Evolutionary conservation across 2,888 invertebrate genomes (phyloP), one percentile per base, ranked within the genome.

Genomic region (Halictus quadricinctus): DNA sequence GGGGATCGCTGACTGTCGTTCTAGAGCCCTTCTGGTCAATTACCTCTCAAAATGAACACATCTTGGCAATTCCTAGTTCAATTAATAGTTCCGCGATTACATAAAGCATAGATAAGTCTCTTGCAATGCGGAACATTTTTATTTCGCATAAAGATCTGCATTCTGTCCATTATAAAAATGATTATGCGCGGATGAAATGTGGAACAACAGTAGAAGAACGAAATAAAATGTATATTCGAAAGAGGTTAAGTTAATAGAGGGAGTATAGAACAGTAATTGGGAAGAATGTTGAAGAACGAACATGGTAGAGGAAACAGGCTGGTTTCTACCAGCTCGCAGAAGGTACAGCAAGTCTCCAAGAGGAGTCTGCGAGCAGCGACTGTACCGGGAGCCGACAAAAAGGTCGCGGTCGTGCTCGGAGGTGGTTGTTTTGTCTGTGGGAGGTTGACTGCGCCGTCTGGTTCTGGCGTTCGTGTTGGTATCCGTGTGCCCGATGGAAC

Each of bases 351-450:
- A 21, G 41, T 21, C 43, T 36, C 21, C 21, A 5, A 36, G 43
- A 72, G 72, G 21, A 50, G 60, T 21, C 46, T 87, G 69, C 84
- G 64, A 60, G 80, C 73, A 58, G 54, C 66, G 88, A 88, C 88
- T 88, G 88, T 88, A 88, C 87, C 88, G n/a, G 80, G 84, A 84
- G 87, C 74, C 76, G 80, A 80, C 88, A 86, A 91, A 88, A 90
- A 91, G 90, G 87, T 89, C 88, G 86, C 72, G 87, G 81, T 88
- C 87, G 82, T 86, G 88, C 76, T 50, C 43, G 86, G 81, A 81
- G 87, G 88, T 86, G 86, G 89, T 88, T 89, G 90, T 90, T 91
- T 91, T 88, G 87, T 89, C 88, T 85, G 88, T 85, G 83, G 87
- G 87, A 88, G 86, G 88, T 87, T 86, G 89, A 85, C 88, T 87